Base-by-base conservation (phyloP, 2,113 vertebrate species). In the Festucalex cinctus region DNA sequence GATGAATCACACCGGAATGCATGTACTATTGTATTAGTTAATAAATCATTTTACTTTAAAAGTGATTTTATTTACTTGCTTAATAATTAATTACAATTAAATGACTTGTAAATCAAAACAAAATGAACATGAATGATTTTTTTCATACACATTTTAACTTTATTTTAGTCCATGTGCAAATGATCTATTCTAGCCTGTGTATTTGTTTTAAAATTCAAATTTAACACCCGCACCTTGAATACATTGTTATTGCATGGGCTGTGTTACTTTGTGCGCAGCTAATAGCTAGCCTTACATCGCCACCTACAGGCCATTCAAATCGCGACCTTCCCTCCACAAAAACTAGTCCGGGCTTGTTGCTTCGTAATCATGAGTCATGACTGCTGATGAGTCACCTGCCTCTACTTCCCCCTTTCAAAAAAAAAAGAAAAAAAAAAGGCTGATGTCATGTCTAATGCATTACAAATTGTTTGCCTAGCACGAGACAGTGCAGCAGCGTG, bases 361-460 rank as follows among this genome's bases (percentile, higher is more conserved):
- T 56, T 39, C 37, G 80, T 85, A 87, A 49, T 87, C 82, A 80
- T 35, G 70, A 65, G 14, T 73, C 65, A 60, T 48, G 22, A 17
- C 24, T 43, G 2, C 26, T 85, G 81, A 86, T 57, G 54, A 57
- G 44, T 85, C 84, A 86, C 32, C 61, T 37, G 6, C 49, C 36
- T 20, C n/a, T 26, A 36, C 70, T 24, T 78, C 68, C 72, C 76
- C 32, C 9, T 73, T 35, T 37, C 7, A 6, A n/a, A 39, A 22
- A n/a, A n/a, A n/a, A n/a, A n/a, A n/a, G n/a, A n/a, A n/a, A n/a
- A n/a, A n/a, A 58, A 59, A 16, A 68, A 60, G 76, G 77, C 54
- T 79, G 78, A 73, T 74, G 41, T 63, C 26, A 32, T 56, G 22
- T 54, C 9, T n/a, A 17, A 69, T 59, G 60, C 71, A 73, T 66